Percentiles rank a stretch among this genome's conserved stretches.
phyloP scores from a whole-genome alignment of 2,888 invertebrate genomes.

The Ashinkailepas kermadecensis region DNA sequence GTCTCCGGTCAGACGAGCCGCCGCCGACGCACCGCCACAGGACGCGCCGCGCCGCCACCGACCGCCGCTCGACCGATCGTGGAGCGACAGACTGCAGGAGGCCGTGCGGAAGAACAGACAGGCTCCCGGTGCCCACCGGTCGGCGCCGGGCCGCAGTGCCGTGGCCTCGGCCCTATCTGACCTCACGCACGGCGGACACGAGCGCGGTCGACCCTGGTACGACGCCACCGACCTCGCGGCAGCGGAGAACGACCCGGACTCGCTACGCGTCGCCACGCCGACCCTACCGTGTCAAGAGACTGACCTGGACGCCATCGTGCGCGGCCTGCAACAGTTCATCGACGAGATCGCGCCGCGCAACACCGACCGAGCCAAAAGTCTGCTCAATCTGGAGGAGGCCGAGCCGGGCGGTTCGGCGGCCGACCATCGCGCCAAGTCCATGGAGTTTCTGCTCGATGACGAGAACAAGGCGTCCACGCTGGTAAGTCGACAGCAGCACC shows the following conservation, averaged over 20 bases:
- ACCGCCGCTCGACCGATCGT: no score
- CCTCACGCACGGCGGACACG: background rate
- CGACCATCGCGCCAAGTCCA: constrained; percentile 59
- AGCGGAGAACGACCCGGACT: no score
- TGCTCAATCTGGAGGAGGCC: constrained; percentile 32
- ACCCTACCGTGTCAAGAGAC: constrained; percentile 70
- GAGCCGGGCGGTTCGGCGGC: constrained; percentile 28
- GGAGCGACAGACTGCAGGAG: no score
- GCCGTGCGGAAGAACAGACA: no score
- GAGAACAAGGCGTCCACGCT: constrained; percentile 77
- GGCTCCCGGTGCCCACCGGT: no score
- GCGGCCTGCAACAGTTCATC: constrained; percentile 27
- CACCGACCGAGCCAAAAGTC: constrained; percentile 31
- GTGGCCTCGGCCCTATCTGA: background rate
- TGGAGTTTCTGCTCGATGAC: constrained; percentile 92
- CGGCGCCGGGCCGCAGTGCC: no score
- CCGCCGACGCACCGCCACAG: background rate
- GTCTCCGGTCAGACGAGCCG: background rate
- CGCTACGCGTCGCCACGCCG: background rate
- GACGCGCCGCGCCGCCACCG: no score
- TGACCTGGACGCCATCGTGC: constrained; percentile 62
- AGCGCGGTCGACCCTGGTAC: background rate
- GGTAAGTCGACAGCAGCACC: constrained; percentile 51
- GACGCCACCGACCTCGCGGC: background rate
- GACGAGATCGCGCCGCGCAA: constrained; percentile 24